These are phyloP conservation scores for Henicopernis longicauda DNA, from an alignment of 2,113 vertebrate species.

Conservation along the genomic window DNA sequence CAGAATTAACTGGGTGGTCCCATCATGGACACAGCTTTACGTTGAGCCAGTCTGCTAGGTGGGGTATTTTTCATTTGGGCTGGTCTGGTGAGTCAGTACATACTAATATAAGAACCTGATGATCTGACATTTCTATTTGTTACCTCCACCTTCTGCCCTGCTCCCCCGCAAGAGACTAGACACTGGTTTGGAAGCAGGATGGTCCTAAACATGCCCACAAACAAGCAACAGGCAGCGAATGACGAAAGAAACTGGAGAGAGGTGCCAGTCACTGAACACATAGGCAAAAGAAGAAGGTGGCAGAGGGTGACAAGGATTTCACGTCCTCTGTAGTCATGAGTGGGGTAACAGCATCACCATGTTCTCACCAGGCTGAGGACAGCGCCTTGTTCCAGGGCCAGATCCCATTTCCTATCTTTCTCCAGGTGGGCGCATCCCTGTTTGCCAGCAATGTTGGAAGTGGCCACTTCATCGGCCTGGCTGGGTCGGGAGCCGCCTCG, in stretches of 20 bases:
- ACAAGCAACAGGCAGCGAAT: accelerated
- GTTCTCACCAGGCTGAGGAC: neutral
- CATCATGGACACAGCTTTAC: accelerated
- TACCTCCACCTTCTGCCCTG: neutral
- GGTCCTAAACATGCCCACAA: neutral
- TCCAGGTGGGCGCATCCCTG: slow-evolving; percentile 90
- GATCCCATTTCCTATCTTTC: neutral
- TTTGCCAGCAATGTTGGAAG: slow-evolving; percentile 98
- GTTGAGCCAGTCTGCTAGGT: neutral
- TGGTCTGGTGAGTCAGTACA: neutral
- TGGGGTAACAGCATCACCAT: neutral
- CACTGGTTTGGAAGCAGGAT: neutral
- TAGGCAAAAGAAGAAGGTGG: neutral
- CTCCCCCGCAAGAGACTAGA: neutral
- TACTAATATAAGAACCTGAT: neutral
- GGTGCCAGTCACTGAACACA: neutral
- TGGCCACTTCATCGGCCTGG: slow-evolving; percentile 93
- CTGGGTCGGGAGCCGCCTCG: slow-evolving; percentile 88
- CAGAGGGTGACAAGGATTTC: neutral
- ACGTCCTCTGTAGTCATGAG: accelerated
- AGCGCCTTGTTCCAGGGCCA: neutral
- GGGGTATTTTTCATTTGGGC: neutral
- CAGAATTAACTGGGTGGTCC: neutral
- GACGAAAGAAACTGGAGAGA: neutral
- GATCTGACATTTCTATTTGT: too few relatives aligned